Conservation (phyloP, 1,140 invertebrate species). For the Neodiprion virginianus region DNA sequence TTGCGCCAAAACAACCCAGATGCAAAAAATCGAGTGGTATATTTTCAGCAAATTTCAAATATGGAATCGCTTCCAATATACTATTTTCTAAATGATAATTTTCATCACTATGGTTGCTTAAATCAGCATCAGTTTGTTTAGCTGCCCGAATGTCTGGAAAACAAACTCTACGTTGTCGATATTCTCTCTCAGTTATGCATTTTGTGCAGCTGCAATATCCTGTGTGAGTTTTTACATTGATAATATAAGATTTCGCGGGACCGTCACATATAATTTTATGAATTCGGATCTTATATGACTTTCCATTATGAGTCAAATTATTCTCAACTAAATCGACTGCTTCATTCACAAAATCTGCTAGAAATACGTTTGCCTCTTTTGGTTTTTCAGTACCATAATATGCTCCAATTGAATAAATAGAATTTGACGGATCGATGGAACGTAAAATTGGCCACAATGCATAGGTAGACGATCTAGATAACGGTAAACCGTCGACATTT, state of each 20-base stretch:
- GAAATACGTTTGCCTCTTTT: no score
- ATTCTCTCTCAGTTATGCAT: conserved; percentile 20
- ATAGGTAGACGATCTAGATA: no score
- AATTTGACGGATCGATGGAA: no score
- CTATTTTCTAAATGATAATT: conserved; percentile 21
- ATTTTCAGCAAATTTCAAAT: conserved; percentile 26
- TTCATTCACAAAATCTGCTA: no score
- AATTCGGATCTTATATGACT: not conserved
- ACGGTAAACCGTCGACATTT: no score
- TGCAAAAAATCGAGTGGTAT: conserved; percentile 40
- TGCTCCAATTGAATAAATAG: no score
- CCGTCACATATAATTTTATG: not conserved
- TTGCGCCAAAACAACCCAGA: conserved; percentile 37
- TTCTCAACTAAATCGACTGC: no score
- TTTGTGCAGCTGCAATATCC: not conserved
- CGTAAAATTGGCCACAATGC: no score
- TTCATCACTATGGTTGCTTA: conserved; percentile 14
- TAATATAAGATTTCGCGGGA: conserved; percentile 9
- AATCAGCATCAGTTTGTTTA: conserved; percentile 22
- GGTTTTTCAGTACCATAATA: no score
- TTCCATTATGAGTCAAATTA: no score
- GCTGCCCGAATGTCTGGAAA: conserved; percentile 13
- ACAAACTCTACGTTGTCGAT: conserved; percentile 18
- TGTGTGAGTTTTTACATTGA: not conserved
- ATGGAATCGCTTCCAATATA: conserved; percentile 21